Conservation (phyloP, 2,113 vertebrate species). For the Neolamprologus hecqui region DNA sequence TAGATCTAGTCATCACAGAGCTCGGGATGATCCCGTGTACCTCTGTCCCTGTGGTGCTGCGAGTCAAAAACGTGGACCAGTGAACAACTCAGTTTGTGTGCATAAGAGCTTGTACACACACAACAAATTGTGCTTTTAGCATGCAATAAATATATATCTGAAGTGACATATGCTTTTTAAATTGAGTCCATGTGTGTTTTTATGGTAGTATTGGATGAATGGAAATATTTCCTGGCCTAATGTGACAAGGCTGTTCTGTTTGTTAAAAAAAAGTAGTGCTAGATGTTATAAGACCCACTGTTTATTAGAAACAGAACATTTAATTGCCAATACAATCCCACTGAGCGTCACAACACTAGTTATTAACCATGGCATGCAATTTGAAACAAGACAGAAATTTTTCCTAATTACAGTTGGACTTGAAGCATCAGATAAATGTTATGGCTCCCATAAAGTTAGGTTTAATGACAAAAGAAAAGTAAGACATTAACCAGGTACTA, state of each 20-base stretch:
- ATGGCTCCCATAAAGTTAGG: neutral
- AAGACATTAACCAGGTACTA: neutral
- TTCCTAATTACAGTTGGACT: neutral
- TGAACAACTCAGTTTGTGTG: constrained; percentile 42
- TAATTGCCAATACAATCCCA: neutral
- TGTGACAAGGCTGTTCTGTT: neutral
- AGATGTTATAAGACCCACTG: neutral
- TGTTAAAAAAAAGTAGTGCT: neutral
- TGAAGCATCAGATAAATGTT: neutral
- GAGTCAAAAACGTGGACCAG: constrained; percentile 93
- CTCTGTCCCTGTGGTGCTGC: constrained; percentile 92
- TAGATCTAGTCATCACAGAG: constrained; percentile 97
- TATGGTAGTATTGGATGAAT: neutral
- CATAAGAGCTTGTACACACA: constrained; percentile 1
- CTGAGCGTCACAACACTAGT: neutral
- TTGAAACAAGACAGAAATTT: neutral
- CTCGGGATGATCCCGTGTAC: constrained; percentile 98
- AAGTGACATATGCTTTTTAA: constrained; percentile 58
- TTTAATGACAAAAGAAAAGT: neutral
- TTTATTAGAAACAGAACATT: constrained; percentile 1
- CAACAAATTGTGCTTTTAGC: constrained; percentile 46
- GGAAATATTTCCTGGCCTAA: neutral
- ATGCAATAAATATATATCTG: constrained; percentile 70
- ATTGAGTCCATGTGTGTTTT: constrained; percentile 27
- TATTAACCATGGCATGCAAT: neutral